Conservation (phyloP, 64 coral and sea anemone genomes). For the Stichodactyla mertensii region DNA sequence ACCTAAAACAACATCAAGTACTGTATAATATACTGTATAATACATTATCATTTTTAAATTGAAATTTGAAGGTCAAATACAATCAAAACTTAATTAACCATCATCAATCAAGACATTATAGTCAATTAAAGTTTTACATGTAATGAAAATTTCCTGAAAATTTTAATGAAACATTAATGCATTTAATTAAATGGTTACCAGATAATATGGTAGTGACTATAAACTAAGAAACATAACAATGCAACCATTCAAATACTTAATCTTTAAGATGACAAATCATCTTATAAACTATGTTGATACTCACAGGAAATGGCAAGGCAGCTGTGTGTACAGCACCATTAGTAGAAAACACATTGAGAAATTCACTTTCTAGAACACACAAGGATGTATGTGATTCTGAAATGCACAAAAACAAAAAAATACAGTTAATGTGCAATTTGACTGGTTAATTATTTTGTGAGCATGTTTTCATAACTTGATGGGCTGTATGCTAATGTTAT, state of each 20-base stretch:
- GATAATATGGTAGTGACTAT: no score
- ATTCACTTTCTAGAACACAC: slow-evolving; percentile 66
- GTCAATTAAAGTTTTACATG: no score
- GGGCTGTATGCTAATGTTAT: no score
- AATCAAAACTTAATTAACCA: no score
- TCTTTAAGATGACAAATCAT: no score
- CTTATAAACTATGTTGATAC: background rate
- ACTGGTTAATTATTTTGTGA: background rate
- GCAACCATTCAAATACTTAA: no score
- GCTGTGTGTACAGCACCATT: slow-evolving; percentile 53
- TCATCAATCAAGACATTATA: no score
- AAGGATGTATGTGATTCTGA: slow-evolving; percentile 28
- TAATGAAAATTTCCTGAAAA: no score
- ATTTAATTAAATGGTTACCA: no score
- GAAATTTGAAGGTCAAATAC: no score
- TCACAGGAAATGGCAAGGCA: slow-evolving; percentile 72
- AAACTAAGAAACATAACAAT: no score
- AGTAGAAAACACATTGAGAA: slow-evolving; percentile 55
- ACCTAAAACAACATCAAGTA: background rate
- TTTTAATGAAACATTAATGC: no score
- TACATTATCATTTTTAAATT: background rate
- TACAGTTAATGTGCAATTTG: background rate
- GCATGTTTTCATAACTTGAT: background rate
- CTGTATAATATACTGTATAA: background rate
- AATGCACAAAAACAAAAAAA: background rate